phyloP scores from a whole-genome alignment of 2,113 vertebrate genomes.

The Seriola aureovittata region DNA sequence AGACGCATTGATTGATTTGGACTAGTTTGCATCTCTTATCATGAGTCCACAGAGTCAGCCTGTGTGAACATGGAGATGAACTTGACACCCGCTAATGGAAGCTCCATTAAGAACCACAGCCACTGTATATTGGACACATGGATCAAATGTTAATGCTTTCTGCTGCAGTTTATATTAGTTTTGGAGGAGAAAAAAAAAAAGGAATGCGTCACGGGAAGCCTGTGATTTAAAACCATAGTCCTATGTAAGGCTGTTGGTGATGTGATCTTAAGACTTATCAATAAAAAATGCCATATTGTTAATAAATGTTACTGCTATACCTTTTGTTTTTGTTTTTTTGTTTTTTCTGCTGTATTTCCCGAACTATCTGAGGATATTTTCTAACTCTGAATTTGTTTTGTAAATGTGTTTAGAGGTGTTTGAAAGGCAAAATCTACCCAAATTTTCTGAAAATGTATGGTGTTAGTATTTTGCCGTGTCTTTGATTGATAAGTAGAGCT shows the following conservation, averaged over 20 bases:
- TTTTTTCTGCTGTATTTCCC: conserved; percentile 38
- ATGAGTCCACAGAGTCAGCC: conserved; percentile 2
- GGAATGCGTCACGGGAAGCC: background rate
- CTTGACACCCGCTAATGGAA: background rate
- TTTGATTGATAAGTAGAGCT: background rate
- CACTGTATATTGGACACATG: conserved; percentile 12
- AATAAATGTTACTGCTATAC: conserved; percentile 38
- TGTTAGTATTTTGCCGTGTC: background rate
- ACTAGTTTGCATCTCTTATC: background rate
- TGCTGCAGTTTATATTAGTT: conserved; percentile 18
- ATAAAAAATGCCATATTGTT: conserved; percentile 42
- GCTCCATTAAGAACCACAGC: conserved; percentile 35
- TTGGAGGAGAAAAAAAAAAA: conserved; percentile 18
- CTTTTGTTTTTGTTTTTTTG: too few relatives aligned
- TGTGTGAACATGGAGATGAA: conserved; percentile 46
- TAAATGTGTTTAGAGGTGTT: conserved; percentile 16
- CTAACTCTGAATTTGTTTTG: conserved; percentile 19
- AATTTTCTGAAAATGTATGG: background rate
- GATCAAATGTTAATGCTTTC: conserved; percentile 7
- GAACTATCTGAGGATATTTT: conserved; percentile 41
- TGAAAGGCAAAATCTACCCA: conserved; percentile 47
- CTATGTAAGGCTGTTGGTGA: conserved; percentile 24
- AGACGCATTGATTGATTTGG: conserved; percentile 2
- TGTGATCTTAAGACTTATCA: conserved; percentile 29
- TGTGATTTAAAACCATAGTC: conserved; percentile 25